A percentile compares a stretch with the other conserved stretches of the same genome.
Evolutionary conservation across 1,140 invertebrate genomes (phyloP).

Genomic region (Diabrotica virgifera): DNA sequence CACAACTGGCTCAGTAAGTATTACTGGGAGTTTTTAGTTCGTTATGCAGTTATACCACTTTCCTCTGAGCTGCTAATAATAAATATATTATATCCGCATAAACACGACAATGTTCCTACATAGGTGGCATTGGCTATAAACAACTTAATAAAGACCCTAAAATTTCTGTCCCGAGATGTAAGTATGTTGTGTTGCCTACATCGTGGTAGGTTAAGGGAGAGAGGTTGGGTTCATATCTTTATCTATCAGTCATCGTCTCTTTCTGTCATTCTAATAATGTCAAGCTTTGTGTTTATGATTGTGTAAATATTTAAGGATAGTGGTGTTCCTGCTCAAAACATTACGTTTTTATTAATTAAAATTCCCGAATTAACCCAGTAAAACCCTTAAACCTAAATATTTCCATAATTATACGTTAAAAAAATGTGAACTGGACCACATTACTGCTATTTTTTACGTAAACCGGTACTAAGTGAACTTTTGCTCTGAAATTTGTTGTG

Average conservation of each 20-base stretch:
- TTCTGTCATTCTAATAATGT: conserved; percentile 1
- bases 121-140: too few species aligned
- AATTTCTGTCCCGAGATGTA: too few species aligned
- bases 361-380: not conserved
- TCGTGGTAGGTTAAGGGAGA: not conserved
- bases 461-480: conserved; percentile 18
- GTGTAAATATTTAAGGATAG: not conserved
- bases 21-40: too few species aligned
- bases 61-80: too few species aligned
- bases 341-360: not conserved
- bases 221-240: not conserved
- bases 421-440: not conserved
- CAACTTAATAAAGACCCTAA: too few species aligned
- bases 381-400: not conserved
- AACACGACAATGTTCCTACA: too few species aligned
- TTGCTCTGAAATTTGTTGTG: conserved; percentile 14
- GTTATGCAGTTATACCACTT: too few species aligned
- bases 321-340: not conserved
- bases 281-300: not conserved
- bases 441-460: conserved; percentile 1
- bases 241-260: not conserved
- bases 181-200: not conserved
- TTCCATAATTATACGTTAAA: not conserved
- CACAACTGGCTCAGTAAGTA: too few species aligned
- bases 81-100: too few species aligned